Percentiles rank a stretch among this genome's conserved stretches.
These are phyloP conservation scores for Streptopelia turtur DNA, from an alignment of 2,797 vertebrate genomes.

Conservation along the genomic window DNA sequence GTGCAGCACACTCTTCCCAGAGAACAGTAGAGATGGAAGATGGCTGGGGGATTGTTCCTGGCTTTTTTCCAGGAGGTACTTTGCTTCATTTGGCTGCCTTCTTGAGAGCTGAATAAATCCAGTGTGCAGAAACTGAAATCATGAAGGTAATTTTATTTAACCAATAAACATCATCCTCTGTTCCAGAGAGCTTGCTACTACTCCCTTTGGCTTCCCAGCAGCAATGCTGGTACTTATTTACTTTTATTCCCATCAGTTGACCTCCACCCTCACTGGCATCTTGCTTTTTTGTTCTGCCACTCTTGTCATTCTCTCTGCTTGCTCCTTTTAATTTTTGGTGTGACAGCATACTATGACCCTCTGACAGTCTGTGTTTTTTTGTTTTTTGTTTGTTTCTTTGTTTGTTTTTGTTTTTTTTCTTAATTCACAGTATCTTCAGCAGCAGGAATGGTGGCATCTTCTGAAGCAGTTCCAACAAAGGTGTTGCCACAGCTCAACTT, in stretches of 20 bases:
- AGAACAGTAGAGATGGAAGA: slow-evolving; percentile 13
- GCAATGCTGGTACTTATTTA: neutral
- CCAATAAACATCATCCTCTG: neutral
- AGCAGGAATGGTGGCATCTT: neutral
- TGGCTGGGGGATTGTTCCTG: slow-evolving; percentile 15
- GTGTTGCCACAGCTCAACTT: neutral
- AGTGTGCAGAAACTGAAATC: slow-evolving; percentile 21
- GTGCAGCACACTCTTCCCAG: neutral
- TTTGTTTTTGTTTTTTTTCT: no score
- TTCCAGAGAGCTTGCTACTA: neutral
- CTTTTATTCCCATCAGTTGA: neutral
- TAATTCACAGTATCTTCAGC: slow-evolving; percentile 23
- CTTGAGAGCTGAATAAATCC: slow-evolving; percentile 33
- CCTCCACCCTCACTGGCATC: neutral
- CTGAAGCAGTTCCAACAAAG: slow-evolving; percentile 11
- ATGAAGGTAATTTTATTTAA: slow-evolving; percentile 47
- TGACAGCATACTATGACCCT: neutral
- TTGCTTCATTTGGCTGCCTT: slow-evolving; percentile 21
- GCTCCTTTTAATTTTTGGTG: neutral
- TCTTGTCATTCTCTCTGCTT: neutral
- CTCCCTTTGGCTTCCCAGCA: neutral
- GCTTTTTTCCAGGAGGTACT: slow-evolving; percentile 29
- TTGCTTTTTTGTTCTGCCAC: neutral
- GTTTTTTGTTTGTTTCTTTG: no score
- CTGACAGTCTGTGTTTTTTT: neutral